Evolutionary conservation across 2,888 invertebrate species (phyloP).

Genomic region (Rhagium mordax): DNA sequence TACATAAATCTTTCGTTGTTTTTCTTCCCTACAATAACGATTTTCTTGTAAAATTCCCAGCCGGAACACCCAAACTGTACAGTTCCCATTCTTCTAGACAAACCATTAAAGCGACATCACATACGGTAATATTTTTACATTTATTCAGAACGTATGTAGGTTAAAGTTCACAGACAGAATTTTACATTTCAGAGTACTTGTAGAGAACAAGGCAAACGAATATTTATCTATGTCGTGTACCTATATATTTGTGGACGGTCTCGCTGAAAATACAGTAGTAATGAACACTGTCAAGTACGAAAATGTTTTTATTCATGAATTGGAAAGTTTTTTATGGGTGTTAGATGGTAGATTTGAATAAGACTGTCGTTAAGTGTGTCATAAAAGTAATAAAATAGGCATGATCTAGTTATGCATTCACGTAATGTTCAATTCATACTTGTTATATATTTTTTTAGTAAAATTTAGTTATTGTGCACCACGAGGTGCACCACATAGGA

Average conservation of each 20-base stretch:
- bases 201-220: slow-evolving; percentile 5
- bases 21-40: background rate
- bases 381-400: background rate
- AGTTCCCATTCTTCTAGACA: slow-evolving; percentile 5
- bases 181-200: slow-evolving; percentile 34
- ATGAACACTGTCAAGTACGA: slow-evolving; percentile 6
- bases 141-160: slow-evolving; percentile 38
- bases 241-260: slow-evolving; percentile 10
- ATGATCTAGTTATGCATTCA: background rate
- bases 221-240: slow-evolving; percentile 7
- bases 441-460: too few relatives aligned
- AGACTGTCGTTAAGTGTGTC: background rate
- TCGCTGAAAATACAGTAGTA: slow-evolving; percentile 14
- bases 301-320: slow-evolving; percentile 29
- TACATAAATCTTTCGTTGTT: background rate
- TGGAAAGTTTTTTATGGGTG: slow-evolving; percentile 11
- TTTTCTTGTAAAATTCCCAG: background rate
- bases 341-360: background rate
- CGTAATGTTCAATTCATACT: too few relatives aligned
- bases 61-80: background rate
- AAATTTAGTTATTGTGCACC: too few relatives aligned
- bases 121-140: slow-evolving; percentile 37
- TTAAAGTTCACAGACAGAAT: slow-evolving; percentile 43
- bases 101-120: slow-evolving; percentile 33
- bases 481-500: too few relatives aligned